Evolutionary conservation across 2,797 vertebrate genomes (phyloP).

Genomic region (Holocentrus rufus): DNA sequence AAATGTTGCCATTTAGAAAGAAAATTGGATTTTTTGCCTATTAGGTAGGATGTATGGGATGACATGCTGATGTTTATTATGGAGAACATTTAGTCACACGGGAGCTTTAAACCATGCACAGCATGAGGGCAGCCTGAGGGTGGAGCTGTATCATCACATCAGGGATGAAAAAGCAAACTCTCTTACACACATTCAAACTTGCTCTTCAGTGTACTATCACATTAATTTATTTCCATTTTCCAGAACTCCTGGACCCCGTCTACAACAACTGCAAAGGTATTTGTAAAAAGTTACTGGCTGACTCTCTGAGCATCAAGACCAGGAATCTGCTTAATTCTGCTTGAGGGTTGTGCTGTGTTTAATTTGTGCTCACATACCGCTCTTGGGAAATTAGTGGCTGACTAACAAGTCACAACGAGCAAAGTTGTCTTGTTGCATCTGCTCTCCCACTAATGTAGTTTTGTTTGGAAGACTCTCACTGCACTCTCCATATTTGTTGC

Average conservation of each 20-base stretch:
- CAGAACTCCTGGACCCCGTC: constrained; percentile 5
- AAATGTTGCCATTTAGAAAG: constrained; percentile 4
- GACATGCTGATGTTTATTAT: constrained; percentile 39
- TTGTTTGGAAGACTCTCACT: constrained; percentile 15
- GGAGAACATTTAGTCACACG: too few species aligned
- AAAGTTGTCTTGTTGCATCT: constrained; percentile 38
- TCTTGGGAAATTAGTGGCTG: constrained; percentile 39
- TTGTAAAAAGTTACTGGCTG: constrained; percentile 15
- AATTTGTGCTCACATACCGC: constrained; percentile 42
- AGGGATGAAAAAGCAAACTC: constrained; percentile 23
- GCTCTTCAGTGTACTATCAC: background rate
- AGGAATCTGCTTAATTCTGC: constrained; percentile 45
- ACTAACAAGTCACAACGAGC: constrained; percentile 58
- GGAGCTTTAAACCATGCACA: constrained; percentile 12
- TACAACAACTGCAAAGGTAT: constrained; percentile 11
- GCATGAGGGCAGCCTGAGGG: constrained; percentile 1
- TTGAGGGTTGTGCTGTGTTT: constrained; percentile 38
- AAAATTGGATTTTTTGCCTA: constrained; percentile 9
- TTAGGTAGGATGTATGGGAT: constrained; percentile 33
- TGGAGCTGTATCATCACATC: constrained; percentile 9
- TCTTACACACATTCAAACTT: background rate
- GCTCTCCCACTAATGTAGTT: constrained; percentile 26
- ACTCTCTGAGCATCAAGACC: constrained; percentile 27
- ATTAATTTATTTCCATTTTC: background rate
- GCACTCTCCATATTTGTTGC: constrained; percentile 27